Percentiles rank a stretch among this genome's conserved stretches.
Conservation (phyloP, 2,797 vertebrate genomes). For the Lagodon rhomboides region DNA sequence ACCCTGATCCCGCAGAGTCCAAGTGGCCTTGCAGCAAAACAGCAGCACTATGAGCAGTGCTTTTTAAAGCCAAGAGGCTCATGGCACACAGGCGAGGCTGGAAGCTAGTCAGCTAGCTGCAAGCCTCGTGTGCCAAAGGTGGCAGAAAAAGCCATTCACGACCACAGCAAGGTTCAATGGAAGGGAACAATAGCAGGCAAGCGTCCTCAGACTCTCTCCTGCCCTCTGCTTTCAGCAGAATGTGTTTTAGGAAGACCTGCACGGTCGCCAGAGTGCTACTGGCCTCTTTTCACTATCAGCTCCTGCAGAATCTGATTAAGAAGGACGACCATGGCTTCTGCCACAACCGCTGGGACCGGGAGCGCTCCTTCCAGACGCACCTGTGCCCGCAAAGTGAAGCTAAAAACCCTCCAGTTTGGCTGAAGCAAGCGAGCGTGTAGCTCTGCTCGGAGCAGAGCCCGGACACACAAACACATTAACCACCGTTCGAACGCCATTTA, state of each 20-base stretch:
- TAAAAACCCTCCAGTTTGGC: conserved; percentile 37
- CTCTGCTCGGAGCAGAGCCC: conserved; percentile 17
- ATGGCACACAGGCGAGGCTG: conserved; percentile 56
- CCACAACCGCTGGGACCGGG: conserved; percentile 35
- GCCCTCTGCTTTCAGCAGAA: conserved; percentile 54
- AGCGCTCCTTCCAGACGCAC: conserved; percentile 41
- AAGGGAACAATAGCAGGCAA: conserved; percentile 55
- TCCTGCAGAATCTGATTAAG: conserved; percentile 68
- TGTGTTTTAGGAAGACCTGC: conserved; percentile 37
- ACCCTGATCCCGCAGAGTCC: conserved; percentile 25
- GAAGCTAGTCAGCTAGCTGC: conserved; percentile 55
- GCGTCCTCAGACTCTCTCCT: conserved; percentile 30
- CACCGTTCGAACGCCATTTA: not conserved
- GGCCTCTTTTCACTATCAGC: conserved; percentile 49
- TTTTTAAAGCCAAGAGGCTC: conserved; percentile 45
- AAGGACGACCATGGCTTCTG: conserved; percentile 46
- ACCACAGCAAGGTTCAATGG: conserved; percentile 33
- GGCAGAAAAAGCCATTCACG: conserved; percentile 47
- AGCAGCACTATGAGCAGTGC: conserved; percentile 14
- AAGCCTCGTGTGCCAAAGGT: conserved; percentile 46
- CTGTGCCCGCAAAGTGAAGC: conserved; percentile 32
- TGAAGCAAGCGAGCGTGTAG: conserved; percentile 5
- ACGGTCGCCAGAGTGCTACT: conserved; percentile 46
- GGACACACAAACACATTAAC: not conserved
- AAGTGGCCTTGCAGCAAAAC: conserved; percentile 29